These are phyloP conservation scores for Hirundichthys speculiger DNA, from an alignment of 2,113 vertebrate species.

Conservation along the genomic window DNA sequence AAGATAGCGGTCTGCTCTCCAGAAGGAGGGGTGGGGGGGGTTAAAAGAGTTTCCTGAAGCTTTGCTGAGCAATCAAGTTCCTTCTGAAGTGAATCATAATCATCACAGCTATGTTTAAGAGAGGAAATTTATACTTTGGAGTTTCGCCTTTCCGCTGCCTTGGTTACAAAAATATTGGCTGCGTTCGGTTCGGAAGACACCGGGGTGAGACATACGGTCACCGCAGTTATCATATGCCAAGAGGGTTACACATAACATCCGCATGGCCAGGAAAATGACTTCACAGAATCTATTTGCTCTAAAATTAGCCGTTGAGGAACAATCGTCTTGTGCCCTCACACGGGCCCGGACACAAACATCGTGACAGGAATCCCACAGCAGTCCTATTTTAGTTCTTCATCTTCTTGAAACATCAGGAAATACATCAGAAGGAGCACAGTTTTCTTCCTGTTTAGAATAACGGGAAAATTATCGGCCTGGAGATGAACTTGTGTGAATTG, in stretches of 20 bases:
- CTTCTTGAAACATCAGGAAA: too few species aligned
- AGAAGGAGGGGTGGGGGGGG: not conserved
- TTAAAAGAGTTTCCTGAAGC: constrained; percentile 18
- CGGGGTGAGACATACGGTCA: not conserved
- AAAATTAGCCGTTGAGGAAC: constrained; percentile 42
- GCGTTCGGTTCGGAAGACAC: constrained; percentile 14
- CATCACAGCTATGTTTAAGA: constrained; percentile 18
- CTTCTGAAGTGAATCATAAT: constrained; percentile 33
- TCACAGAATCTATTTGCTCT: constrained; percentile 38
- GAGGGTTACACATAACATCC: constrained; percentile 22
- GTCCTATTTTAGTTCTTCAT: constrained; percentile 1
- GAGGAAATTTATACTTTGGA: constrained; percentile 4
- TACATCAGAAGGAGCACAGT: too few species aligned
- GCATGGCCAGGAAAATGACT: constrained; percentile 28
- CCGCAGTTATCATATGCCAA: constrained; percentile 30
- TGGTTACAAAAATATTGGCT: constrained; percentile 11
- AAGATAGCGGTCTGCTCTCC: constrained; percentile 35
- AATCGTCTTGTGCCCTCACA: not conserved
- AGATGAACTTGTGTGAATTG: too few species aligned
- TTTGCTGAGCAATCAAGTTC: constrained; percentile 53
- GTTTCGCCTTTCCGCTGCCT: not conserved
- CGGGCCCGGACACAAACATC: constrained; percentile 28
- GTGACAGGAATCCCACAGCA: constrained; percentile 12
- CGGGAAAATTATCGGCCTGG: not conserved
- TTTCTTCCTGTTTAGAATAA: constrained; percentile 43